Conservation (phyloP, 2,888 invertebrate genomes). For the Willowsia nigromaculata region DNA sequence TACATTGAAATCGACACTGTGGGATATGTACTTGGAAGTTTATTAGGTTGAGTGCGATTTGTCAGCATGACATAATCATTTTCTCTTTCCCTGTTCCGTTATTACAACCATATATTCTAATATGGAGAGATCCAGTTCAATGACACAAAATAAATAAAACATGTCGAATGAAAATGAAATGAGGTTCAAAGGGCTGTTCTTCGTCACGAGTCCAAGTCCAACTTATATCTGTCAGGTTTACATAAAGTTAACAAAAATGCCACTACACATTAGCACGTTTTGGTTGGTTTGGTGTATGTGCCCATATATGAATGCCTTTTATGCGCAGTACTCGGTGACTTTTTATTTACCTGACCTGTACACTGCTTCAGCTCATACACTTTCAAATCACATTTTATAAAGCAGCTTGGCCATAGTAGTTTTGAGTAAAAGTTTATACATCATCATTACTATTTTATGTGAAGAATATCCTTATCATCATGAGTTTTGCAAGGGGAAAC, state of each 20-base stretch:
- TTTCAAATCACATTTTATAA: not conserved
- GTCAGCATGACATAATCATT: not conserved
- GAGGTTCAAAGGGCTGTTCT: not conserved
- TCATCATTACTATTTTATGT: not conserved
- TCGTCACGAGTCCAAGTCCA: not conserved
- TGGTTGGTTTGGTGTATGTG: too few relatives aligned
- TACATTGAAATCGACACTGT: not conserved
- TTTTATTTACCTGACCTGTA: not conserved
- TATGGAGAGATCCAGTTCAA: not conserved
- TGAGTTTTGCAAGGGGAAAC: conserved; percentile 4
- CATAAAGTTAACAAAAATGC: not conserved
- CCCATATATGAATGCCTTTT: not conserved
- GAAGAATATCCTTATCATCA: not conserved
- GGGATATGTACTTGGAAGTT: not conserved
- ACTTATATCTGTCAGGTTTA: not conserved
- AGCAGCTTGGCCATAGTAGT: not conserved
- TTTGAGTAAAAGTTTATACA: not conserved
- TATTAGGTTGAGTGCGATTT: not conserved
- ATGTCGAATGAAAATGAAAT: not conserved
- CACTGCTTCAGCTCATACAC: not conserved
- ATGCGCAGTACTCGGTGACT: not conserved
- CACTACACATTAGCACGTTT: not conserved
- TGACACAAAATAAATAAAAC: conserved; percentile 10
- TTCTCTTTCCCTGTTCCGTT: not conserved
- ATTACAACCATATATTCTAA: not conserved